phyloP scores from a whole-genome alignment of 2,888 invertebrate genomes.

The Tetheella fluctuosa region DNA sequence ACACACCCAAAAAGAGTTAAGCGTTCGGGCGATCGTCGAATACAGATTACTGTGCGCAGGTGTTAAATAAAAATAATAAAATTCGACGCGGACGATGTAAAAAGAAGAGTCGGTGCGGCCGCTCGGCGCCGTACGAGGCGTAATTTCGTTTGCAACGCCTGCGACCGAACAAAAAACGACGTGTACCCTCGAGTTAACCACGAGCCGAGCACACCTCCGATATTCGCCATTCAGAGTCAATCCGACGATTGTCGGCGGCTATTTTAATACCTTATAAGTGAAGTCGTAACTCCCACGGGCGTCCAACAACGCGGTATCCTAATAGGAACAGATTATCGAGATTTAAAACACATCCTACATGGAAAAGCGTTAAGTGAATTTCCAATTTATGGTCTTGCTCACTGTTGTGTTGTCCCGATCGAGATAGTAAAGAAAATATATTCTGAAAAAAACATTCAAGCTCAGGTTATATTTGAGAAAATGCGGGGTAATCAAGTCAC shows the following conservation, averaged over 20 bases:
- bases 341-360: slow-evolving; percentile 34
- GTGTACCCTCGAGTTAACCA: slow-evolving; percentile 68
- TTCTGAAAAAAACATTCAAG: slow-evolving; percentile 30
- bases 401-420: background rate
- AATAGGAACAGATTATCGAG: slow-evolving; percentile 53
- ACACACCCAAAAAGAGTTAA: slow-evolving; percentile 81
- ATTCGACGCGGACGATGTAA: slow-evolving; percentile 70
- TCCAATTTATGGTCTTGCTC: slow-evolving; percentile 5
- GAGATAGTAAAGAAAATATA: slow-evolving; percentile 19
- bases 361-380: slow-evolving; percentile 31
- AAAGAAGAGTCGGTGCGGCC: slow-evolving; percentile 75
- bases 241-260: slow-evolving; percentile 52
- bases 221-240: slow-evolving; percentile 65
- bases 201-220: slow-evolving; percentile 52
- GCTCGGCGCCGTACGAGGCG: slow-evolving; percentile 77
- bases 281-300: slow-evolving; percentile 44
- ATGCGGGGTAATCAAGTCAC: slow-evolving; percentile 42
- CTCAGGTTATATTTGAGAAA: slow-evolving; percentile 34
- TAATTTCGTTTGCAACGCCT: slow-evolving; percentile 76
- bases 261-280: slow-evolving; percentile 65
- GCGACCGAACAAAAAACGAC: slow-evolving; percentile 64
- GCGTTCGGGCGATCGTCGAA: slow-evolving; percentile 81
- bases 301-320: slow-evolving; percentile 35
- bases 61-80: slow-evolving; percentile 85
- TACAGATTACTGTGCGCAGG: slow-evolving; percentile 82